Evolutionary conservation across 2,888 invertebrate genomes (phyloP).

Genomic region (Zele albiditarsus): DNA sequence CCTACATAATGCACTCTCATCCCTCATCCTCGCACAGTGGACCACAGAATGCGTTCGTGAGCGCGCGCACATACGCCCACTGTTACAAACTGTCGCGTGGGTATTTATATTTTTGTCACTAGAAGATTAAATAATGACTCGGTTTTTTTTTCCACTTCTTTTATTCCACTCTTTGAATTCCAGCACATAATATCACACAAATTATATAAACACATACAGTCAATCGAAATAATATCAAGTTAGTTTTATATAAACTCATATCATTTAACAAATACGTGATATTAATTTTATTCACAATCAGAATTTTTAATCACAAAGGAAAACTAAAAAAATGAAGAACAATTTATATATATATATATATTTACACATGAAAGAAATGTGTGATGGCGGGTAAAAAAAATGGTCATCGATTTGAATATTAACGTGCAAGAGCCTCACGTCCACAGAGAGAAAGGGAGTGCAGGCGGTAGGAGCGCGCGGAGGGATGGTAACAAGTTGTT

Average conservation of each 20-base stretch:
- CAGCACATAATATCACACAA: neutral
- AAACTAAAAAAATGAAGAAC: neutral
- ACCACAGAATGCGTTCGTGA: slow-evolving; percentile 48
- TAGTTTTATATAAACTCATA: neutral
- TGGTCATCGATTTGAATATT: slow-evolving; percentile 26
- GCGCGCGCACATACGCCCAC: slow-evolving; percentile 9
- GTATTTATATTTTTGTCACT: slow-evolving; percentile 27
- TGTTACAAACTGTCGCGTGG: slow-evolving; percentile 32
- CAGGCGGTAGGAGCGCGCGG: neutral
- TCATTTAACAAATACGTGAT: neutral
- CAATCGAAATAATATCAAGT: neutral
- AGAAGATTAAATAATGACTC: neutral
- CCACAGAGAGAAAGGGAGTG: neutral
- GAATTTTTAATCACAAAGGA: slow-evolving; percentile 17
- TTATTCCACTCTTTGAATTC: neutral
- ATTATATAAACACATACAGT: neutral
- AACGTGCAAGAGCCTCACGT: neutral
- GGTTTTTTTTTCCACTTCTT: neutral
- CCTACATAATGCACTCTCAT: slow-evolving; percentile 62
- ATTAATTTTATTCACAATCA: slow-evolving; percentile 27
- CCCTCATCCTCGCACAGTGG: slow-evolving; percentile 61
- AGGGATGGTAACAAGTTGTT: slow-evolving; percentile 23
- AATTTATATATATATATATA: slow-evolving; percentile 2
- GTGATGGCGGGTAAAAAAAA: neutral
- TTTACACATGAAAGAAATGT: neutral